Base-by-base conservation (phyloP, 2,888 invertebrate species). In the Melinopterus prodromus region DNA sequence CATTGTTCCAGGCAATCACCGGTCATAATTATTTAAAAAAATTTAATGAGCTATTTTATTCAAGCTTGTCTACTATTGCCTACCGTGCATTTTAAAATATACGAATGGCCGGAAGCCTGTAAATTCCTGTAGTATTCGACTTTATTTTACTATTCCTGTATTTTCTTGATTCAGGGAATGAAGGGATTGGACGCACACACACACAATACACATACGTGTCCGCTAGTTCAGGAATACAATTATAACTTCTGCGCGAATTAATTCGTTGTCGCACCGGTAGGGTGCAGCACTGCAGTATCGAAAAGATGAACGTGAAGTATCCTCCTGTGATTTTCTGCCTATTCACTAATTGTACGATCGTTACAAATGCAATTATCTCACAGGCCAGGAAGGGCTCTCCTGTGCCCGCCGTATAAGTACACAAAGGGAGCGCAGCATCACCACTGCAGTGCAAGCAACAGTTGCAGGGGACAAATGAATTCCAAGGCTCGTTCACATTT, bases 311-410 rank as follows among this genome's bases (percentile, higher is more conserved):
- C 85, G 53, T 53, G 53, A 85, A 76, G 82, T 82, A 78, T 80
- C 80, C 79, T 78, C 16, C 80, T 26, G 26, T 84, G 86, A 86
- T 87, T 87, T 87, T 87, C 84, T 86, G 88, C 88, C 87, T 87
- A 88, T 86, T 86, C 87, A 86, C 86, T 88, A 88, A 88, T 88
- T 88, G 88, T 86, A 84, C 87, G 88, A 88, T 88, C 88, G 88
- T 88, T 88, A 86, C 87, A 87, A 88, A 88, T 87, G 87, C 87
- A 88, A 88, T 88, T 88, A 88, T 87, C 87, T 86, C 85, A 85
- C 53, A 87, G 85, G 84, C 84, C 85, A 84, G 87, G 12, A 53
- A 53, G 53, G 53, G 53, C 53, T 53, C 26, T 87, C 86, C 86
- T 86, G 85, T 87, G 86, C 88, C 88, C 87, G 86, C 87, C 84